Percentiles rank a stretch among this genome's conserved stretches.
phyloP scores from a whole-genome alignment of 1,140 invertebrate genomes.

The Drosophila funebris region DNA sequence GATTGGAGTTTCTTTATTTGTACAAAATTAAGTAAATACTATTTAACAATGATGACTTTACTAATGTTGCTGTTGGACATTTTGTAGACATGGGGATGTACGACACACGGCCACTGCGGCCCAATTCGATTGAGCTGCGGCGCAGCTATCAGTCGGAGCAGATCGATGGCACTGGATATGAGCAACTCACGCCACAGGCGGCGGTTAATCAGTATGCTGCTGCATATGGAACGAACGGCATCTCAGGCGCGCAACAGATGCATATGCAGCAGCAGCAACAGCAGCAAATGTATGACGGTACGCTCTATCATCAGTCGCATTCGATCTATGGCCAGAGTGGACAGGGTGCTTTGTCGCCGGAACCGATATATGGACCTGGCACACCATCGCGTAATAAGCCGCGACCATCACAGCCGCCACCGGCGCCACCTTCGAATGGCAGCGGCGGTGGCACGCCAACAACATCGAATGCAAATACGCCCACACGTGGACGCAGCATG shows the following conservation, averaged over 20 bases:
- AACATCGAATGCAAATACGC: constrained; percentile 88
- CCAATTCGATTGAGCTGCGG: constrained; percentile 90
- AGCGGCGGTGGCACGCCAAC: constrained; percentile 89
- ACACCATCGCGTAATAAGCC: constrained; percentile 86
- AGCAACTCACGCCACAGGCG: constrained; percentile 67
- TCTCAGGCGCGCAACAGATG: constrained; percentile 57
- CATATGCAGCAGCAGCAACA: constrained; percentile 66
- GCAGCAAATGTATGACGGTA: constrained; percentile 76
- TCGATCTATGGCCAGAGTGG: constrained; percentile 83
- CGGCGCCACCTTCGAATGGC: constrained; percentile 90
- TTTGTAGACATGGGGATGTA: constrained; percentile 81
- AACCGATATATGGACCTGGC: constrained; percentile 85
- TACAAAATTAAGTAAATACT: not conserved
- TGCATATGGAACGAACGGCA: constrained; percentile 78
- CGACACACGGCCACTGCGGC: constrained; percentile 86
- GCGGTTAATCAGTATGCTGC: constrained; percentile 61
- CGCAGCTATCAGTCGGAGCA: constrained; percentile 87
- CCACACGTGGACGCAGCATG: constrained; percentile 88
- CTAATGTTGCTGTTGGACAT: constrained; percentile 25
- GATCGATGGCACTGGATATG: constrained; percentile 84
- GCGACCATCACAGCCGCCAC: constrained; percentile 93
- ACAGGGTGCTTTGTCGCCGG: constrained; percentile 83
- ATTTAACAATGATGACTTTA: not conserved
- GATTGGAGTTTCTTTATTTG: constrained; percentile 20
- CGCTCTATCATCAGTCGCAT: constrained; percentile 81